These are phyloP conservation scores for Oscheius sp. DNA, from an alignment of 2,888 invertebrate genomes.

Conservation along the genomic window DNA sequence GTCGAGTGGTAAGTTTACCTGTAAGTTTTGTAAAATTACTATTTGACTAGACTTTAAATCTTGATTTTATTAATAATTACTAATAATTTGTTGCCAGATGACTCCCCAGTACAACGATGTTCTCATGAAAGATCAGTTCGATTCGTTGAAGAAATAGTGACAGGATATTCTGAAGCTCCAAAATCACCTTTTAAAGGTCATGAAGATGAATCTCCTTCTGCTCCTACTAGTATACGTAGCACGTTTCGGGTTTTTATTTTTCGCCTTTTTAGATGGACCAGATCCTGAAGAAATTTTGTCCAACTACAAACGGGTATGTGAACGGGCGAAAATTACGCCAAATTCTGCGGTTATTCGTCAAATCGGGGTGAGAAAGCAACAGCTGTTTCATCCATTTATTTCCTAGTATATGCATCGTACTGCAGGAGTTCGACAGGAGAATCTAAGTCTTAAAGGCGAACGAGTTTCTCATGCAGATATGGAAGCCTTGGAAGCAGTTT, in stretches of 20 bases:
- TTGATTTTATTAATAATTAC: too few species aligned
- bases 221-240: neutral
- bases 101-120: constrained; percentile 52
- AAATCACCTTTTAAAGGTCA: constrained; percentile 19
- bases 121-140: constrained; percentile 54
- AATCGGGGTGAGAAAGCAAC: constrained; percentile 53
- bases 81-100: too few species aligned
- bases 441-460: constrained; percentile 72
- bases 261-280: constrained; percentile 28
- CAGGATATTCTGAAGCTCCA: constrained; percentile 45
- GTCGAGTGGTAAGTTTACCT: too few species aligned
- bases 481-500: constrained; percentile 85
- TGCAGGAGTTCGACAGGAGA: constrained; percentile 49
- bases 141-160: constrained; percentile 51
- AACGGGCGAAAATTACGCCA: constrained; percentile 70
- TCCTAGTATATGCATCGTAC: constrained; percentile 53
- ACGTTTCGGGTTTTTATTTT: neutral
- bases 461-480: constrained; percentile 78
- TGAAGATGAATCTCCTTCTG: neutral
- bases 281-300: constrained; percentile 76
- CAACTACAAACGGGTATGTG: constrained; percentile 75
- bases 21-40: too few species aligned
- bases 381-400: neutral
- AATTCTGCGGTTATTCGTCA: constrained; percentile 67
- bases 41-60: too few species aligned